Percentiles rank a stretch among this genome's conserved stretches.
Conservation (phyloP, 2,113 vertebrate species). For the Leptodactylus fuscus region DNA sequence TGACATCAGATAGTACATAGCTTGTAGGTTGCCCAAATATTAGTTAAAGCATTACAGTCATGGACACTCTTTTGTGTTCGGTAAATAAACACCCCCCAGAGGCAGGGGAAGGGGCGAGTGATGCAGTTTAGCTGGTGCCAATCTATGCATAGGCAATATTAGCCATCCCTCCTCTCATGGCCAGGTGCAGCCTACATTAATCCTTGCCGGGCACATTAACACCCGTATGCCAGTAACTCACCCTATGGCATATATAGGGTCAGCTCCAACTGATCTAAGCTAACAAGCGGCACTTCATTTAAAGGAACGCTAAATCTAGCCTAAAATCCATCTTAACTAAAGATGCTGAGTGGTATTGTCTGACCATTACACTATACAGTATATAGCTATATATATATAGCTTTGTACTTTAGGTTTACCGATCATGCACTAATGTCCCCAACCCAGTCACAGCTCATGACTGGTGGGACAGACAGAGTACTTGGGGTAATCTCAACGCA, state of each 20-base stretch:
- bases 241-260: neutral
- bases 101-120: neutral
- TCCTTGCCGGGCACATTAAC: neutral
- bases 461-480: no score
- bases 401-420: no score
- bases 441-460: no score
- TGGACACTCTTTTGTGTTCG: neutral
- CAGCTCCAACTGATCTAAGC: neutral
- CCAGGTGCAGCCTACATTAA: conserved; percentile 21
- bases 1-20: no score
- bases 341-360: neutral
- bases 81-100: neutral
- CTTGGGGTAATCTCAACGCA: no score
- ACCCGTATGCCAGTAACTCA: neutral
- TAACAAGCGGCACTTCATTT: neutral
- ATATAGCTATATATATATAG: no score
- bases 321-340: no score
- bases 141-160: neutral
- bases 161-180: neutral
- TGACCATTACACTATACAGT: no score
- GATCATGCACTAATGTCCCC: no score
- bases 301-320: neutral
- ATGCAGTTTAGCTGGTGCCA: neutral
- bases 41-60: neutral
- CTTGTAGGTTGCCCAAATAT: neutral